phyloP scores from a whole-genome alignment of 2,113 vertebrate genomes.

The Caracal caracal region DNA sequence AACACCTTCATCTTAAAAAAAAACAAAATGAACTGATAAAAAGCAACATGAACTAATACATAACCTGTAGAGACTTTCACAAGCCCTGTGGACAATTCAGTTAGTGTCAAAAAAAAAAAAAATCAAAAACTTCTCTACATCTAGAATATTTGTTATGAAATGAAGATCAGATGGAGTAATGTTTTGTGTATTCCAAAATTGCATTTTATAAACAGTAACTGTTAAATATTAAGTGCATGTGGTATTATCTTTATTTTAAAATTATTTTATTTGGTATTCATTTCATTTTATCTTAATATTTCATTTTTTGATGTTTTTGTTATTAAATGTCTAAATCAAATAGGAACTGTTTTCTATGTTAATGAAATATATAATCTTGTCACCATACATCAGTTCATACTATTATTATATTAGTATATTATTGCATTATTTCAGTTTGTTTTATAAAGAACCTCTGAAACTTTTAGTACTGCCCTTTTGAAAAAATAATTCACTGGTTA shows the following conservation, averaged over 20 bases:
- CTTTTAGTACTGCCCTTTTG: background rate
- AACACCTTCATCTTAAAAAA: constrained; percentile 4
- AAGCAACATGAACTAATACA: background rate
- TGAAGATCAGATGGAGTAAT: background rate
- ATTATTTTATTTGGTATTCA: background rate
- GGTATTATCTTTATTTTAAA: background rate
- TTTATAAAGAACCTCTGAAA: background rate
- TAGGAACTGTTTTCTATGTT: background rate
- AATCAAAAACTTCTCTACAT: background rate
- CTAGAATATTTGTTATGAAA: background rate
- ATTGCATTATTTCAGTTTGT: background rate
- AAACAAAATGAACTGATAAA: background rate
- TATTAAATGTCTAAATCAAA: constrained; percentile 1
- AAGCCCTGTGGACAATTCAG: background rate
- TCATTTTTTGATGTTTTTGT: background rate
- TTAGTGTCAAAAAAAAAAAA: background rate
- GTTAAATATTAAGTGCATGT: background rate
- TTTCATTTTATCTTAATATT: background rate
- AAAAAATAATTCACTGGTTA: background rate
- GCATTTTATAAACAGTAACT: background rate
- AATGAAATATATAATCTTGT: background rate
- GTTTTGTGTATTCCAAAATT: background rate
- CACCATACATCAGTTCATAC: background rate
- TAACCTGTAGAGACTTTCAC: rapidly evolving
- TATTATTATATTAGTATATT: background rate